Evolutionary conservation across 2,797 vertebrate species (phyloP).

Genomic region (Zalophus californianus): DNA sequence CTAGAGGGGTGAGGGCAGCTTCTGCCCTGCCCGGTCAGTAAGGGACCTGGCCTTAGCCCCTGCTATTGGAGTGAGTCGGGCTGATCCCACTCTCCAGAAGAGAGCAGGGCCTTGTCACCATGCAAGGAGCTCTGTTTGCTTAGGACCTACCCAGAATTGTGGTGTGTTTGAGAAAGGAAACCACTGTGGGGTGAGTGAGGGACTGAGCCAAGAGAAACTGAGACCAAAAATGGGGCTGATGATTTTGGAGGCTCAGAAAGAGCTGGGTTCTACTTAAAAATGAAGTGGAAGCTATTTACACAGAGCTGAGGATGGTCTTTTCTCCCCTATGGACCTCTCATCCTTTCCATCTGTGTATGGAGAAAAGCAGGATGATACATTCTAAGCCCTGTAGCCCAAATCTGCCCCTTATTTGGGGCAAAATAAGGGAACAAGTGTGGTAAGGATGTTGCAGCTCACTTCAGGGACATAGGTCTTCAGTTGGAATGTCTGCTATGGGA

Average conservation of each 20-base stretch:
- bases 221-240: background rate
- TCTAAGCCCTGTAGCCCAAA: background rate
- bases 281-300: background rate
- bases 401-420: background rate
- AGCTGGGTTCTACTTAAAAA: background rate
- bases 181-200: background rate
- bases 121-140: conserved; percentile 1
- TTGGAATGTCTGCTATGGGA: background rate
- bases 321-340: background rate
- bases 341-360: background rate
- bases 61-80: background rate
- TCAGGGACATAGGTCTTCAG: background rate
- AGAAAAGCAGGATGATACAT: background rate
- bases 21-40: background rate
- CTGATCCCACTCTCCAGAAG: background rate
- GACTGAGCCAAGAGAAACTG: conserved; percentile 18
- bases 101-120: background rate
- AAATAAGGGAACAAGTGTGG: background rate
- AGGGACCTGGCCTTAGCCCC: background rate
- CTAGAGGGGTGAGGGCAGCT: background rate
- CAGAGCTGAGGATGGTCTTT: background rate
- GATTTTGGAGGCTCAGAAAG: background rate
- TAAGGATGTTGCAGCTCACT: background rate
- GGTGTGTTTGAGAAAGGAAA: conserved; percentile 33
- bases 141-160: background rate